Percentiles rank a stretch among this genome's conserved stretches.
These are phyloP conservation scores for Ericerus pela DNA, from an alignment of 1,140 invertebrate species.

Conservation along the genomic window DNA sequence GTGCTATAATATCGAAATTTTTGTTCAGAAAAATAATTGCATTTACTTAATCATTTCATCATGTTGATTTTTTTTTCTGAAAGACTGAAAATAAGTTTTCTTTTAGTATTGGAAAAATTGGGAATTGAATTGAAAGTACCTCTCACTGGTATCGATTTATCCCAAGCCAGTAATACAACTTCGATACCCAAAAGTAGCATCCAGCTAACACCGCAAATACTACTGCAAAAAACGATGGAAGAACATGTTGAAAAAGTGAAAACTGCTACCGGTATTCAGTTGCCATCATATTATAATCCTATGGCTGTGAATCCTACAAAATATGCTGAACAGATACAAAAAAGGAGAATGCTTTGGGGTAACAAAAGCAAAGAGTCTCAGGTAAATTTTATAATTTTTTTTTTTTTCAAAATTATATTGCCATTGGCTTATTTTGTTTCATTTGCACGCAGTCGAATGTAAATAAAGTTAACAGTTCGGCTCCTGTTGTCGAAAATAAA, in stretches of 20 bases:
- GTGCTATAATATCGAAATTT: too few relatives aligned
- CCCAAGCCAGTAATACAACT: neutral
- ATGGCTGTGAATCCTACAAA: conserved; percentile 59
- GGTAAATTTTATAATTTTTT: conserved; percentile 1
- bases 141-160: neutral
- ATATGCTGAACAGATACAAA: conserved; percentile 76
- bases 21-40: too few relatives aligned
- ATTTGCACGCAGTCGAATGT: too few relatives aligned
- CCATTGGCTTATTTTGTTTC: too few relatives aligned
- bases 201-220: conserved; percentile 16
- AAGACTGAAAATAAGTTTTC: too few relatives aligned
- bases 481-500: conserved; percentile 28
- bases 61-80: conserved; percentile 1
- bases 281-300: conserved; percentile 64
- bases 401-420: too few relatives aligned
- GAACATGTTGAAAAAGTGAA: conserved; percentile 21
- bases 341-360: conserved; percentile 37
- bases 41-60: too few relatives aligned
- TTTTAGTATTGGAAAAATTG: conserved; percentile 24
- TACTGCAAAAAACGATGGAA: conserved; percentile 19
- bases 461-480: too few relatives aligned
- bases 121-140: conserved; percentile 25
- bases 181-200: neutral
- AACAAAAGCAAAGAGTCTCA: conserved; percentile 37
- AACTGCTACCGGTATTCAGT: conserved; percentile 18